Percentiles rank a stretch among this genome's conserved stretches.
Conservation (phyloP, 2,888 invertebrate species). For the Amaurobius ferox region DNA sequence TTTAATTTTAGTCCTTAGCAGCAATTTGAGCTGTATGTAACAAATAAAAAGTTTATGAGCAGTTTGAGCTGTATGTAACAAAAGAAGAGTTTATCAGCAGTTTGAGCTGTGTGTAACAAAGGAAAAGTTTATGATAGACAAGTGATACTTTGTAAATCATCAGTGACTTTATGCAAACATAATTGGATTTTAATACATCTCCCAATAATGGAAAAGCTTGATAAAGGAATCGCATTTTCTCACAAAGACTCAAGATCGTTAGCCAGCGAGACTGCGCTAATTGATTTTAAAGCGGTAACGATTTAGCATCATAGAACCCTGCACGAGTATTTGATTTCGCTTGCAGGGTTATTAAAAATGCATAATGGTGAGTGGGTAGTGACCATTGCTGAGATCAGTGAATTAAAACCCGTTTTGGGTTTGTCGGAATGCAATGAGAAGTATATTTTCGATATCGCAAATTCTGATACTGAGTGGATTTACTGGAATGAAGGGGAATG, state of each 20-base stretch:
- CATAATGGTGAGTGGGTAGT: not conserved
- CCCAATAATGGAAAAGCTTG: conserved; percentile 20
- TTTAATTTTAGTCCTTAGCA: too few species aligned
- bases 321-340: conserved; percentile 29
- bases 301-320: conserved; percentile 41
- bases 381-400: not conserved
- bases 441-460: too few species aligned
- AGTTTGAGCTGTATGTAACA: too few species aligned
- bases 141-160: not conserved
- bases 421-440: not conserved
- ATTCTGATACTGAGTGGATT: not conserved
- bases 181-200: conserved; percentile 67
- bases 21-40: too few species aligned
- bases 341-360: conserved; percentile 27
- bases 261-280: conserved; percentile 44
- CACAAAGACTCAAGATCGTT: conserved; percentile 46
- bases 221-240: conserved; percentile 52
- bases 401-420: not conserved
- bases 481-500: too few species aligned
- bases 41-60: too few species aligned
- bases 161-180: conserved; percentile 63
- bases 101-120: not conserved
- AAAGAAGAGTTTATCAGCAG: too few species aligned
- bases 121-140: conserved; percentile 1
- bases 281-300: conserved; percentile 65